phyloP scores from a whole-genome alignment of 1,140 invertebrate species.

The Pseudomyrmex sp. region DNA sequence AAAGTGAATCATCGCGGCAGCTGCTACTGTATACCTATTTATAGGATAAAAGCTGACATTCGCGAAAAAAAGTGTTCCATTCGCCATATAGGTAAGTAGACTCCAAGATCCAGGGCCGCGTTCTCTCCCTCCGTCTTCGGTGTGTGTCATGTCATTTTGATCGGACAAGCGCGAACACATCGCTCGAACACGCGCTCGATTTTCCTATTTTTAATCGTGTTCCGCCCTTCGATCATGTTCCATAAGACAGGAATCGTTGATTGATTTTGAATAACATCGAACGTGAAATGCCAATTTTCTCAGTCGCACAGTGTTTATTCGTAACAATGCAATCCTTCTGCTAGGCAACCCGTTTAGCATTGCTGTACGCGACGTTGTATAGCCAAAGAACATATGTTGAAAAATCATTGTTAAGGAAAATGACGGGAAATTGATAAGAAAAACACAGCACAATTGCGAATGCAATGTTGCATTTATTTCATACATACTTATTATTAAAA shows the following conservation, averaged over 20 bases:
- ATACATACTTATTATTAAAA: constrained; percentile 78
- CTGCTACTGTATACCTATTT: constrained; percentile 68
- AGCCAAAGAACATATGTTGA: too few relatives aligned
- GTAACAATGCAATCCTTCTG: background rate
- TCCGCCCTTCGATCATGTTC: constrained; percentile 6
- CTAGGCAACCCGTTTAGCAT: constrained; percentile 38
- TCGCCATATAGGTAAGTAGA: constrained; percentile 59
- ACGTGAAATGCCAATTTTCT: background rate
- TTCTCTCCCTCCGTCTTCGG: background rate
- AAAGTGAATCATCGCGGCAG: constrained; percentile 64
- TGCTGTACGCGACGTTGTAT: background rate
- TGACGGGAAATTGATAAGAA: background rate
- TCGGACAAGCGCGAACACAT: constrained; percentile 23
- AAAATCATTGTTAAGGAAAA: constrained; percentile 28
- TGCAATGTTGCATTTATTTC: constrained; percentile 79
- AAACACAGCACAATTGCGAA: constrained; percentile 54
- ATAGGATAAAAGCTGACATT: constrained; percentile 66
- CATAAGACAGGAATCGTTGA: constrained; percentile 26
- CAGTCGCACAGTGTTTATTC: background rate
- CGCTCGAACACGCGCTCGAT: background rate
- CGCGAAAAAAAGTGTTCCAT: constrained; percentile 52
- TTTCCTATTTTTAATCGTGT: constrained; percentile 22
- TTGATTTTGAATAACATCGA: constrained; percentile 56
- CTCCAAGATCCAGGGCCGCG: constrained; percentile 11
- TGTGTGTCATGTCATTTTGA: constrained; percentile 11